These are phyloP conservation scores for Elaphurus davidianus DNA, from an alignment of 2,113 vertebrate species.

Conservation along the genomic window DNA sequence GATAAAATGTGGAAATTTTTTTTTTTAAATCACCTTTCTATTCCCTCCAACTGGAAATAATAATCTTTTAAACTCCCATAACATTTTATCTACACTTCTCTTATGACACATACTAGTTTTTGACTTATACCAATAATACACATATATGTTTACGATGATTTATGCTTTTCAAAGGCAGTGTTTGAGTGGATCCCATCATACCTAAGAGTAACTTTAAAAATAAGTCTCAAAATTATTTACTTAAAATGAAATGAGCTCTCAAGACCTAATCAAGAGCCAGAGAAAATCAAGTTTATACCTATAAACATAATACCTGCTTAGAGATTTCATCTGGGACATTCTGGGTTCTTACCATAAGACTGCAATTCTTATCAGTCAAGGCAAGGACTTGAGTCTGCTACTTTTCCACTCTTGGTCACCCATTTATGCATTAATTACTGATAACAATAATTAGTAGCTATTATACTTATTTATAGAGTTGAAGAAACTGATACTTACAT, in stretches of 20 bases:
- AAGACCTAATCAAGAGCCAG: background rate
- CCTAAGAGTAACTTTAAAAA: background rate
- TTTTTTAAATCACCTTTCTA: background rate
- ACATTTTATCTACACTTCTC: background rate
- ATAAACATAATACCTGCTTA: background rate
- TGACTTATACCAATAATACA: background rate
- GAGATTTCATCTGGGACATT: background rate
- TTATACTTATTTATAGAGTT: background rate
- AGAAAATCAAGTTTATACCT: background rate
- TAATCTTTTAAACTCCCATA: background rate
- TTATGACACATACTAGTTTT: background rate
- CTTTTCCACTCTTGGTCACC: background rate
- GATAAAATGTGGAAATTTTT: background rate
- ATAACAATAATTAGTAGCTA: background rate
- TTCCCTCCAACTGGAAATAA: background rate
- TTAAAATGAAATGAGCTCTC: background rate
- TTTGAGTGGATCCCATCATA: background rate
- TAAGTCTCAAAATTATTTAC: background rate
- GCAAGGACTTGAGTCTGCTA: background rate
- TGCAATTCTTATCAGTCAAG: background rate
- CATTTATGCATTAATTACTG: background rate
- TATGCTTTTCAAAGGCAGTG: background rate
- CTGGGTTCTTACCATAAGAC: background rate
- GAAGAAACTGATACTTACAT: background rate
- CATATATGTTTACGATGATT: no score